Evolutionary conservation across 2,113 vertebrate genomes (phyloP), one percentile per base, ranked within the genome.

Genomic region (Progne subis): DNA sequence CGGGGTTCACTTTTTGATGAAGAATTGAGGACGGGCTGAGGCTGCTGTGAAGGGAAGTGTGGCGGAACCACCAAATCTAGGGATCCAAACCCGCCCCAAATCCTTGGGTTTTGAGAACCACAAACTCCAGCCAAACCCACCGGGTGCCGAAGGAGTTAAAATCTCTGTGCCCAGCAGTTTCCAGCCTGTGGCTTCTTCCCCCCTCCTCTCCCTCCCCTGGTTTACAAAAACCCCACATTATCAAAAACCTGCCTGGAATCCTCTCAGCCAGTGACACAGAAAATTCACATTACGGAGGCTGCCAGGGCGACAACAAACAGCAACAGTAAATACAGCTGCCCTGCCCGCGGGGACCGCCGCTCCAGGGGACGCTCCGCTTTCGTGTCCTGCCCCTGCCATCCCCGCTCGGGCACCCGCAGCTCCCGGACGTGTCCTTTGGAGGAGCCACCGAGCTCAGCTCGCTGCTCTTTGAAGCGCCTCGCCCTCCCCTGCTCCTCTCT

Each of bases 221-320:
- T 81, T 96, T 95, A 95, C 94, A 95, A 96, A 97, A 34, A 24
- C 65, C 14, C 14, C 88, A 88, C 98, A 98, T 98, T 98, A 98
- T 98, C 98, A 99, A 98, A 98, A 98, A 96, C 98, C 98, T 97
- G 98, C 98, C 98, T 98, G 98, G 98, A 99, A 99, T 99, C 98
- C 98, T 99, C 98, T 97, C 98, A 98, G 97, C 97, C 98, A 99
- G 98, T 99, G 99, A 99, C 98, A 99, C 99, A 99, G 98, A 99
- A 99, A 99, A 99, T 98, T 98, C 99, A 98, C 98, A 98, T 98
- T 96, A 21, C 86, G 23, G 92, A 96, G 98, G 98, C 98, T 98
- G 98, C 98, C 98, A 97, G 98, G 98, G 98, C 95, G 98, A 99
- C 98, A 98, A 98, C 98, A 99, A 99, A 98, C 97, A 99, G 98